Evolutionary conservation across 2,113 vertebrate species (phyloP), one percentile per base, ranked within the genome.

Genomic region (Coreoperca whiteheadi): DNA sequence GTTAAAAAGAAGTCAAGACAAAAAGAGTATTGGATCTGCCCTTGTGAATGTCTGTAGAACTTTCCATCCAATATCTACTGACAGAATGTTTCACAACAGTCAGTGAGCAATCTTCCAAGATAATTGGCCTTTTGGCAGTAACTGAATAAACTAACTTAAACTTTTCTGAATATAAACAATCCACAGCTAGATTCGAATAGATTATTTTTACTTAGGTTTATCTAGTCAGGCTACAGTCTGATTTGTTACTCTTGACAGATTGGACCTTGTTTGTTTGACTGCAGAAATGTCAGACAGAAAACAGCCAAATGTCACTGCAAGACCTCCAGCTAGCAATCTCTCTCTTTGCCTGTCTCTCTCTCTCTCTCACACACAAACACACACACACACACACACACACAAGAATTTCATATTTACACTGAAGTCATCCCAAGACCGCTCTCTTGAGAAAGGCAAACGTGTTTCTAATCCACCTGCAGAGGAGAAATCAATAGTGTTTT

Each of bases 391-490:
- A 50, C 12, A 77, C 20, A 67, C 59, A 70, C 65, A 70, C n/a
- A 76, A 14, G 64, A 59, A 68, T 83, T 90, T 91, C 85, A 87
- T 87, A 89, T 91, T 91, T 91, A 89, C 84, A 84, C 69, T 43
- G n/a, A 83, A 84, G 71, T 82, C 85, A 78, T 76, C 79, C 51
- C 12, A 39, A 64, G 66, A 51, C 77, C 2, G 25, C 66, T 75
- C 89, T 83, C 80, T 71, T 18, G 78, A 82, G 87, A 78, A 86
- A 80, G 71, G 85, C 66, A 73, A 85, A 73, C 70, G 28, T 51
- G 74, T 83, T 91, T 91, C 80, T 93, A 92, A 94, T 94, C 88
- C 87, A 92, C 88, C 93, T 86, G 91, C 85, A 87, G 88, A 68
- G 63, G 75, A 85, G 57, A 92, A 92, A 95, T 93, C 91, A 85